phyloP scores from a whole-genome alignment of 1,140 invertebrate species.

The Chionoecetes opilio region DNA sequence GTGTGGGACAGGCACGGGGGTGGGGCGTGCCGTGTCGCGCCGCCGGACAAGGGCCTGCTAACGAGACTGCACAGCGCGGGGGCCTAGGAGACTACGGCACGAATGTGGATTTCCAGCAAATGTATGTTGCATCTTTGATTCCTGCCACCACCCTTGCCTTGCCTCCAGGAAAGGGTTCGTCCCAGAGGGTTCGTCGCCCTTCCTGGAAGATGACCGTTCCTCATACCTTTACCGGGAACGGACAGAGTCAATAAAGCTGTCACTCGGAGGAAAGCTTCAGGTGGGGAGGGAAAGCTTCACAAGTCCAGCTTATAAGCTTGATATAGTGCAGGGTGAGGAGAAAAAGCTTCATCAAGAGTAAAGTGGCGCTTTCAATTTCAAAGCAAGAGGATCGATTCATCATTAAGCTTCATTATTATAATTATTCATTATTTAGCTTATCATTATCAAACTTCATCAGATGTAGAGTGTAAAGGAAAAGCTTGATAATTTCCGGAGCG shows the following conservation, averaged over 20 bases:
- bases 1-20: not conserved
- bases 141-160: not conserved
- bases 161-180: not conserved
- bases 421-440: no score
- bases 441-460: no score
- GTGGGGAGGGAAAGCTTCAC: no score
- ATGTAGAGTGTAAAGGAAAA: no score
- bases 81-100: not conserved
- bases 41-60: not conserved
- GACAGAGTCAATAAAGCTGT: not conserved
- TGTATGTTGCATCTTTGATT: not conserved
- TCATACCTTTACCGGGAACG: not conserved
- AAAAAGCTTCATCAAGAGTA: no score
- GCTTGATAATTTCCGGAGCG: no score
- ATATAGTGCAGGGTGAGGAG: no score
- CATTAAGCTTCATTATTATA: no score
- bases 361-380: no score
- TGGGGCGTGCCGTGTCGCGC: not conserved
- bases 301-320: no score
- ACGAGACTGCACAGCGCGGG: not conserved
- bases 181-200: not conserved
- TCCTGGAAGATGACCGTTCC: not conserved
- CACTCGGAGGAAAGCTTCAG: not conserved
- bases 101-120: not conserved
- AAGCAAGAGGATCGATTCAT: no score